Conservation (phyloP, 37 sponge, comb jelly and placozoan genomes). For the Oopsacas minuta region DNA sequence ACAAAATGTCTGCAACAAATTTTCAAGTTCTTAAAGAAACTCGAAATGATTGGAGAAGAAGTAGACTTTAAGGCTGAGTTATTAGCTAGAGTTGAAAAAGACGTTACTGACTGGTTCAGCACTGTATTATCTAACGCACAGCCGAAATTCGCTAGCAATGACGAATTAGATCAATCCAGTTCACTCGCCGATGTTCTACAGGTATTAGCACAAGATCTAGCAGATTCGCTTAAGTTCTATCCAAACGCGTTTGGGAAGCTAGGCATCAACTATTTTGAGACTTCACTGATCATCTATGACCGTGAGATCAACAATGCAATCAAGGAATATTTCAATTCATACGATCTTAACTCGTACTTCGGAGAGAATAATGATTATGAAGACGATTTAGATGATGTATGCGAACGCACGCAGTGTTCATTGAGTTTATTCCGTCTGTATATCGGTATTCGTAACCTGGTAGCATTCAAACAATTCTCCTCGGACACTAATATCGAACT, state of each 20-base stretch:
- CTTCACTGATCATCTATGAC: not conserved
- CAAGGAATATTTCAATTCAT: not conserved
- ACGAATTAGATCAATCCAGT: not conserved
- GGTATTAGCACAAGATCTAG: constrained; percentile 3
- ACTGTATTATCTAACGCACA: not conserved
- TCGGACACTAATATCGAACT: constrained; percentile 9
- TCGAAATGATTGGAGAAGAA: not conserved
- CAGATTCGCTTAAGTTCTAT: not conserved
- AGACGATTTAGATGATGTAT: not conserved
- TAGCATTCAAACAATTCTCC: constrained; percentile 11
- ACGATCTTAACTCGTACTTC: not conserved
- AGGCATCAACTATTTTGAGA: not conserved
- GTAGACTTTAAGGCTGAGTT: not conserved
- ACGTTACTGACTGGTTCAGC: not conserved
- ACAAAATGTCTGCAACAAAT: not conserved
- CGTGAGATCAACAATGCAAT: not conserved
- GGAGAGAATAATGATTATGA: not conserved
- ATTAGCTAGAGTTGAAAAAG: not conserved
- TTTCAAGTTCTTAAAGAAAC: not conserved
- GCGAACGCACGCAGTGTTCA: not conserved
- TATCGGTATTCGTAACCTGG: not conserved
- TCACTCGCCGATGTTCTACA: not conserved
- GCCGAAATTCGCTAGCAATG: not conserved
- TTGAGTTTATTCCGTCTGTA: not conserved
- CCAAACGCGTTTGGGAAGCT: not conserved